Conservation (phyloP, 2,113 vertebrate species). For the Scatophagus argus region DNA sequence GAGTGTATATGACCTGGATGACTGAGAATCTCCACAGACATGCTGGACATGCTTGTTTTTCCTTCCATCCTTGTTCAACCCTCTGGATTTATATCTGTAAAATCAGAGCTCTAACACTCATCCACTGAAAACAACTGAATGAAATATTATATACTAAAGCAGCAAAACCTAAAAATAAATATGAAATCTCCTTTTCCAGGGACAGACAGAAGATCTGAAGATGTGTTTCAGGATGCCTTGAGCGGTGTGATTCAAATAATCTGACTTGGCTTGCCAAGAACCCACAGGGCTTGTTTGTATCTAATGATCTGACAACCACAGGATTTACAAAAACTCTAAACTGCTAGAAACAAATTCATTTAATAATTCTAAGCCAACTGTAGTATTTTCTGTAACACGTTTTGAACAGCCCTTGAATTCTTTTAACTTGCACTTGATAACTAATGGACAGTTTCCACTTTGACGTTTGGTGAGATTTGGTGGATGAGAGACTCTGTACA, state of each 20-base stretch:
- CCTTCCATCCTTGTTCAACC: background rate
- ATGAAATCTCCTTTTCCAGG: conserved; percentile 36
- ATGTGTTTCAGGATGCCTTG: conserved; percentile 7
- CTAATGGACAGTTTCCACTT: background rate
- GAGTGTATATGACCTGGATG: too few species aligned
- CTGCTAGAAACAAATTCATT: background rate
- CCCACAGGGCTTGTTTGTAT: conserved; percentile 37
- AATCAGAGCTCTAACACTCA: background rate
- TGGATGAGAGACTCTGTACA: background rate
- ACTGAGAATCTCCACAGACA: too few species aligned
- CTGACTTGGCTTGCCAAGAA: conserved; percentile 26
- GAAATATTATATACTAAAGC: conserved; percentile 26
- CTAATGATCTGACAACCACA: conserved; percentile 32
- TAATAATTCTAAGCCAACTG: background rate
- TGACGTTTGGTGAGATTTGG: background rate
- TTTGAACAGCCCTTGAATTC: background rate
- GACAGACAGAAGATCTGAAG: conserved; percentile 29
- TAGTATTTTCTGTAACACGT: conserved; percentile 3
- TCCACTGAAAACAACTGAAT: background rate
- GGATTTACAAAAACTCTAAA: background rate
- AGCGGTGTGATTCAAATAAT: conserved; percentile 37
- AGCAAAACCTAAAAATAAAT: conserved; percentile 50
- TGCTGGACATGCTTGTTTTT: background rate
- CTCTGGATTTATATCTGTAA: conserved; percentile 9
- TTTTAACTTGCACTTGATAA: too few species aligned